phyloP scores from a whole-genome alignment of 1,140 invertebrate species.

The Cryptotermes secundus region DNA sequence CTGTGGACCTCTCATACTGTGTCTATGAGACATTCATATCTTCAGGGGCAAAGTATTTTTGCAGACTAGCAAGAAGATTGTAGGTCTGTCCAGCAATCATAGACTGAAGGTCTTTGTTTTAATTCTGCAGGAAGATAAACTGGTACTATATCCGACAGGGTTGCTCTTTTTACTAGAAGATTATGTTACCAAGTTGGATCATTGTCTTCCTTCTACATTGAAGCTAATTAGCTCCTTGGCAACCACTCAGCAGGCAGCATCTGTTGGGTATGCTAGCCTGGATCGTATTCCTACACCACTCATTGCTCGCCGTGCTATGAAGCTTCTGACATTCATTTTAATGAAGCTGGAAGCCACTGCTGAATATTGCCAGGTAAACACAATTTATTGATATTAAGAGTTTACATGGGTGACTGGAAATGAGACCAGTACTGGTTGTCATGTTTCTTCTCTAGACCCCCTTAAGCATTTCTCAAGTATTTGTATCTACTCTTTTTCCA shows the following conservation, averaged over 20 bases:
- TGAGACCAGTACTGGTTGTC: no score
- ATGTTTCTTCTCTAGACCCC: no score
- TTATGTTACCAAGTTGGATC: constrained; percentile 48
- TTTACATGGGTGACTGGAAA: no score
- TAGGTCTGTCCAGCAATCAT: no score
- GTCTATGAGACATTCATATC: no score
- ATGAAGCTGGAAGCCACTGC: constrained; percentile 41
- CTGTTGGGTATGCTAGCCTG: constrained; percentile 39
- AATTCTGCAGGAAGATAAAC: constrained; percentile 37
- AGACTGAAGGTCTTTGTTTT: neutral
- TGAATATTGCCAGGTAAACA: constrained; percentile 42
- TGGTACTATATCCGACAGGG: constrained; percentile 47
- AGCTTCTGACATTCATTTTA: constrained; percentile 33
- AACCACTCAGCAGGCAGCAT: constrained; percentile 30
- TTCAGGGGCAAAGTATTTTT: no score
- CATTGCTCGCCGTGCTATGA: constrained; percentile 38
- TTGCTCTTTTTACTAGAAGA: constrained; percentile 52
- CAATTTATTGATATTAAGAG: neutral
- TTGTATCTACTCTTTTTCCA: no score
- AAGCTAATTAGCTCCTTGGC: constrained; percentile 36
- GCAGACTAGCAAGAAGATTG: no score
- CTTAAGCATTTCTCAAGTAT: no score
- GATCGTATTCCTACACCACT: constrained; percentile 35
- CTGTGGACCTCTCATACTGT: no score
- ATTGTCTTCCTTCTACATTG: constrained; percentile 37